Base-by-base conservation (phyloP, 2,797 vertebrate genomes). In the Argyrosomus regius region DNA sequence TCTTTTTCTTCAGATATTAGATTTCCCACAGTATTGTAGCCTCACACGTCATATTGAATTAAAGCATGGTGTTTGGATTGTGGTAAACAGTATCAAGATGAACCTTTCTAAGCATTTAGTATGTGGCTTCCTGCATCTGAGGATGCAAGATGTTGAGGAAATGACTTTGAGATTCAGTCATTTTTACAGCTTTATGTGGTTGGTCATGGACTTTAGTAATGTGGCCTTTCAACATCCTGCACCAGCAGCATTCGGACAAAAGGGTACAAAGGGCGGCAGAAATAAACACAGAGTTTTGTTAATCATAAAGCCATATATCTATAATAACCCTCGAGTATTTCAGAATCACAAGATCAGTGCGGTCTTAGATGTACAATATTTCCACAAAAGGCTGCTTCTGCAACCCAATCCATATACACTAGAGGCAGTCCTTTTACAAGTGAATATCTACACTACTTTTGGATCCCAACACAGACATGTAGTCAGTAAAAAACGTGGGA, bases 151-250 rank as follows among this genome's bases (percentile, higher is more conserved):
- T 87, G 81, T 86, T 70, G 81, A 91, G 89, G 85, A 91, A 91
- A 88, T 91, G 67, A 88, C 83, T 86, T 24, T 41, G 79, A 71
- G 80, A 81, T 85, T 87, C 53, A 41, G 82, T 81, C 22, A 86
- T 90, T 88, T 92, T 87, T 81, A 81, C 88, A 88, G 82, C 87
- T 88, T 84, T 61, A 52, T 83, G 85, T 75, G 81, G 84, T 87
- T 73, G 78, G 82, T 89, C 68, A 71, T 73, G 83, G 87, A 75
- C 78, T 84, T 35, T 59, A 68, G 69, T 71, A 41, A 45, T 67
- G 85, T 65, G 77, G 80, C 74, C 62, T 81, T 71, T 84, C 11
- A 13, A 86, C 73, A 65, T 88, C 18, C 62, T 79, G 80, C 58
- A 75, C 52, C 67, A 31, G 60, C 56, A 41, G n/a, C 63, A 35